These are phyloP conservation scores for Trogon melanurus DNA, from an alignment of 2,113 vertebrate species.

Conservation along the genomic window DNA sequence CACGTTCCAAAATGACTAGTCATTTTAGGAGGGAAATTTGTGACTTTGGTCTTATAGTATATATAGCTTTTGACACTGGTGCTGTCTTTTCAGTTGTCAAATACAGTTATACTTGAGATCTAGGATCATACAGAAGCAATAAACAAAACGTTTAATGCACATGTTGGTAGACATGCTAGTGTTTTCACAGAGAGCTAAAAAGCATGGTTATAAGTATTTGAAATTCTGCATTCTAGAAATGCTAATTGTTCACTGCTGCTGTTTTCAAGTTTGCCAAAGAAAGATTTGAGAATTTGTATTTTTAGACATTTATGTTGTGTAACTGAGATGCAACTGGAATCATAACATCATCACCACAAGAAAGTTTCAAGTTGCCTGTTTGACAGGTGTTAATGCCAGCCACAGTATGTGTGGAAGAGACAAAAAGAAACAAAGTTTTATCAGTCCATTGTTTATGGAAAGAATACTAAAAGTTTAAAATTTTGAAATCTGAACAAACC, in stretches of 20 bases:
- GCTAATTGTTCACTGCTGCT: not conserved
- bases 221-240: not conserved
- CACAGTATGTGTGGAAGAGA: not conserved
- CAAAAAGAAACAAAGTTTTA: not conserved
- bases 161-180: not conserved
- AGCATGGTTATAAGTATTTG: not conserved
- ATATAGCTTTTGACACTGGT: not conserved
- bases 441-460: not conserved
- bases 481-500: not conserved
- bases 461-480: not conserved
- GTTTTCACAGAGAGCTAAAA: not conserved
- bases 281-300: not conserved
- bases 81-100: not conserved
- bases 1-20: not conserved
- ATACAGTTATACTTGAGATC: not conserved
- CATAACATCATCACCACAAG: not conserved
- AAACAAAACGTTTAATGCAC: not conserved
- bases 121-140: not conserved
- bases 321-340: slow-evolving; percentile 29
- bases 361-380: not conserved
- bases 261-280: not conserved
- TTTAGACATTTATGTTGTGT: slow-evolving; percentile 23
- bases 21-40: not conserved
- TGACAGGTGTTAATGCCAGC: not conserved
- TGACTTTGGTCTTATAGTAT: not conserved